Base-by-base conservation (phyloP, 2,113 vertebrate genomes). In the Paratilapia polleni region DNA sequence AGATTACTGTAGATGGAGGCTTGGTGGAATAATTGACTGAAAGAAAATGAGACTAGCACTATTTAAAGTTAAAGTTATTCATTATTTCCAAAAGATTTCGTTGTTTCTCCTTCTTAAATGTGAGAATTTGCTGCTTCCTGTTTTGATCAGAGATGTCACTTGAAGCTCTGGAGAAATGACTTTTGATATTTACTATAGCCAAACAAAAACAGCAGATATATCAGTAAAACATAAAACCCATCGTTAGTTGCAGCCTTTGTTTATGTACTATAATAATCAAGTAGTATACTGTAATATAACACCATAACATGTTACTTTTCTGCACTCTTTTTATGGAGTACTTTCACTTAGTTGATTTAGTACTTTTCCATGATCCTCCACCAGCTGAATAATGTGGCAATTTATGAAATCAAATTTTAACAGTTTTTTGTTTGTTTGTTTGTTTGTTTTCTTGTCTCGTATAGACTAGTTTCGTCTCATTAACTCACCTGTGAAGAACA, bases 401-500 rank as follows among this genome's bases (percentile, higher is more conserved):
- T 59, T 60, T 54, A 52, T 9, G 1, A 49, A 64, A 63, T 54
- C 24, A 24, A n/a, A 11, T 64, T 14, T 34, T 6, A 73, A 73
- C 20, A n/a, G 24, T 47, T 2, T 9, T 54, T 73, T 70, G n/a
- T 52, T 52, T 31, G 2, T 31, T 31, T 31, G 28, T 31, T 31
- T n/a, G n/a, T 43, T 70, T 52, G 43, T 52, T 54, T 73, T 54
- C 17, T 54, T 52, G 43, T 0, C 43, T 73, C 1, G 5, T 52
- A 31, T 28, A 54, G 10, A 17, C 10, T 8, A 13, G 6, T 81
- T 82, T 4, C 43, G n/a, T 43, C 78, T 26, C 43, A 0, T 41
- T 3, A 61, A 85, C 84, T 94, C 77, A 91, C 91, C 93, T 86
- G 86, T 78, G 64, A 92, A 28, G 54, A 63, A 85, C 9, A 94